Evolutionary conservation across 2,888 invertebrate genomes (phyloP).

Genomic region (Acrobasis suavella): DNA sequence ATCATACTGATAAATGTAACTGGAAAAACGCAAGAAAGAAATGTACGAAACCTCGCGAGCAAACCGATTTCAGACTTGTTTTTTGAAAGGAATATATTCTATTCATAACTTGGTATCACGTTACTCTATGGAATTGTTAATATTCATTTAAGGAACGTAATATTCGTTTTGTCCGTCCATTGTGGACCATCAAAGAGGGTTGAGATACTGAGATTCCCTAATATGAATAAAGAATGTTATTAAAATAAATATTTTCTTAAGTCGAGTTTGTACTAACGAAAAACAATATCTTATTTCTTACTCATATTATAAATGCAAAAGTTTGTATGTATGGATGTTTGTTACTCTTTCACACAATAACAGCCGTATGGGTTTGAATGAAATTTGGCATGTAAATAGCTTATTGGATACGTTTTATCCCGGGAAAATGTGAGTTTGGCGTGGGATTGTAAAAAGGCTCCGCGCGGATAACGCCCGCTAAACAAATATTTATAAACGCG

Average conservation of each 20-base stretch:
- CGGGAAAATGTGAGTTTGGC: too few species aligned
- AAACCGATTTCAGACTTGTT: neutral
- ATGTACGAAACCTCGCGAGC: neutral
- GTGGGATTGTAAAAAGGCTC: too few species aligned
- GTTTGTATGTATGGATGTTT: too few species aligned
- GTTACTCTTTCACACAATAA: too few species aligned
- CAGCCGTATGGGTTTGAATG: too few species aligned
- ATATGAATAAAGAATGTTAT: conserved; percentile 5
- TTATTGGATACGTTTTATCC: too few species aligned
- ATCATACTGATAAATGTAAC: too few species aligned
- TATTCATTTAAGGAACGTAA: conserved; percentile 19
- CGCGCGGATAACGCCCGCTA: too few species aligned
- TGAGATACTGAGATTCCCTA: conserved; percentile 5
- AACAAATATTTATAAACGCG: too few species aligned
- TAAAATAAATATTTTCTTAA: neutral
- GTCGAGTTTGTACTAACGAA: neutral
- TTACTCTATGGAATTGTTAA: conserved; percentile 14
- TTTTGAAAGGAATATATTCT: conserved; percentile 11
- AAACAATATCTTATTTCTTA: conserved; percentile 1
- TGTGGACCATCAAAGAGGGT: conserved; percentile 6
- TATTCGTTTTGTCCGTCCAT: neutral
- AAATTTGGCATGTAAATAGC: too few species aligned
- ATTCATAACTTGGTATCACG: conserved; percentile 16
- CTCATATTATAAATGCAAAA: too few species aligned
- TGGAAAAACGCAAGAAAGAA: too few species aligned